Evolutionary conservation across 2,888 invertebrate species (phyloP), one percentile per base, ranked within the genome.

Genomic region (Tetragonisca angustula): DNA sequence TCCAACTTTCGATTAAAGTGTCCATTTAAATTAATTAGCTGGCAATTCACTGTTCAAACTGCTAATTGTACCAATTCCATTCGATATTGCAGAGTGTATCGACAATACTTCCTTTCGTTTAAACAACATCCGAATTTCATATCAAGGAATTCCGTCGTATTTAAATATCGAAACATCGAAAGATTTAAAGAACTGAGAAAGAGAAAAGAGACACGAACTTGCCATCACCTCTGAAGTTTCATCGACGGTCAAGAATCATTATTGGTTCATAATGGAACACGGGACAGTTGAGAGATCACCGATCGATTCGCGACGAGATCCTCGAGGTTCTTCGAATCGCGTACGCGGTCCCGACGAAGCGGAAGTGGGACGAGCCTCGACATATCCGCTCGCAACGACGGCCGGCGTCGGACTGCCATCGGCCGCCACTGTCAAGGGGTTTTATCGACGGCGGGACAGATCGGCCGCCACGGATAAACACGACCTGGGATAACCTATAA

Each of bases 301-400:
- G 50, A 50, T 76, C 76, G 65, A 64, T 69, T 61, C 32, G 49
- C 59, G 61, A 52, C 70, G 6, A 36, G 54, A 70, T 70, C 56
- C 24, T 32, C 73, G 76, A 32, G 69, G 49, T 52, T 50, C 50
- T 54, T 72, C 43, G 84, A 73, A 65, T 54, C 69, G 68, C 50
- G 74, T 74, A 54, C 62, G 70, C 62, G 82, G 59, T 49, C 50
- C 65, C 84, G 67, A 71, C 27, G 32, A 59, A 85, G 67, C 81
- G 88, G 84, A 83, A 81, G 79, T 74, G 70, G 50, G 76, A 83
- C 65, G 54, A 77, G 67, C 78, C 79, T 75, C 85, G 79, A 76
- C 80, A 61, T 88, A 90, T 88, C 89, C 90, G 84, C 76, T 85
- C 89, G 80, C 90, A 79, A 83, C 90, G 90, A 84, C 89, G 90